These are phyloP conservation scores for Trachurus trachurus DNA, from an alignment of 2,797 vertebrate species.

Conservation along the genomic window DNA sequence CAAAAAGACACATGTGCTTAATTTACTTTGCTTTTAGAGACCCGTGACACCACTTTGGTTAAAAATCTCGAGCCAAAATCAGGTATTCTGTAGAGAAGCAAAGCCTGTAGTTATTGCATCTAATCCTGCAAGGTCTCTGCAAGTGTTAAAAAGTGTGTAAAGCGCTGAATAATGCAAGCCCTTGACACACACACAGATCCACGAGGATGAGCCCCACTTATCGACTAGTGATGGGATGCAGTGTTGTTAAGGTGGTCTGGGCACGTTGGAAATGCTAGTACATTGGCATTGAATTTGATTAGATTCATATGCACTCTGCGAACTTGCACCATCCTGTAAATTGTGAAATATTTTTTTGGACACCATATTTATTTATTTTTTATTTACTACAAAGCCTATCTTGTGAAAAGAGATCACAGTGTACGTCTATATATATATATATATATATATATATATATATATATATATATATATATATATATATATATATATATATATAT, in stretches of 20 bases:
- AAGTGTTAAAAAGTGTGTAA: slow-evolving; percentile 9
- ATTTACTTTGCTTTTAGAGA: background rate
- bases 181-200: slow-evolving; percentile 21
- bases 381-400: background rate
- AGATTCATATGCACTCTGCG: background rate
- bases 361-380: no score
- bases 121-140: slow-evolving; percentile 3
- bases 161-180: slow-evolving; percentile 19
- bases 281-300: background rate
- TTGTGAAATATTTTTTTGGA: background rate
- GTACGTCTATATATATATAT: background rate
- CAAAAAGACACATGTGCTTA: background rate
- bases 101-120: background rate
- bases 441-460: no score
- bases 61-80: background rate
- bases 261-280: background rate
- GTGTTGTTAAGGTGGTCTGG: background rate
- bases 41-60: background rate
- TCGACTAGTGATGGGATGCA: slow-evolving; percentile 14
- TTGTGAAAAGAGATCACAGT: slow-evolving; percentile 13
- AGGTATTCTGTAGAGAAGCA: background rate
- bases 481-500: background rate
- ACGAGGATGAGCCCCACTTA: background rate
- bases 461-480: no score
- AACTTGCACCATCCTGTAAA: background rate